phyloP scores from a whole-genome alignment of 2,113 vertebrate genomes.

The Leiothrix lutea region DNA sequence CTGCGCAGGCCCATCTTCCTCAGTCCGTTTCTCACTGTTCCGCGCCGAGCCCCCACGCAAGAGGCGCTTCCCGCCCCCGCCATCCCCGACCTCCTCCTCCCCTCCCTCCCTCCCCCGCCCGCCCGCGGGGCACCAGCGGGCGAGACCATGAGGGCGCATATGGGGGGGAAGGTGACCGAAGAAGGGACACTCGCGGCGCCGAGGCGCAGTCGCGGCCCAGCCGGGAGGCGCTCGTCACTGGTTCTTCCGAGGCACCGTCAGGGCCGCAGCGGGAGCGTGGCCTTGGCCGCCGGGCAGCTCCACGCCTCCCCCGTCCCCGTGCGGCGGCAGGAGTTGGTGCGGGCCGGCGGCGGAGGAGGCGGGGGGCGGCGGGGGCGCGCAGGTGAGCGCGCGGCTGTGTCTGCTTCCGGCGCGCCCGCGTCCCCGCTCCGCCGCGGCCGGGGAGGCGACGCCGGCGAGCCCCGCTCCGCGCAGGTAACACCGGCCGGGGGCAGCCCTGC shows the following conservation, averaged over 20 bases:
- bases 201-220: not conserved
- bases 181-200: not conserved
- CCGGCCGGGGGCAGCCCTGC: not conserved
- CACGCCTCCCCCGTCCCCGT: too few relatives aligned
- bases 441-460: too few relatives aligned
- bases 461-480: too few relatives aligned
- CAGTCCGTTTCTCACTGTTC: not conserved
- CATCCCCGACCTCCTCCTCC: not conserved
- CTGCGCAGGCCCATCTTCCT: not conserved
- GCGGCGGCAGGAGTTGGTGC: too few relatives aligned
- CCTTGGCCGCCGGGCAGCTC: not conserved
- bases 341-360: too few relatives aligned
- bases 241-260: not conserved
- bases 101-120: not conserved
- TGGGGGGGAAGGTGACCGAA: not conserved
- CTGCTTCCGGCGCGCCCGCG: too few relatives aligned
- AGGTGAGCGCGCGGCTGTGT: too few relatives aligned
- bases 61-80: fast-evolving
- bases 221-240: too few relatives aligned
- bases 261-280: too few relatives aligned
- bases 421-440: too few relatives aligned
- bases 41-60: fast-evolving
- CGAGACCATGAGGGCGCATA: not conserved
- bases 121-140: not conserved
- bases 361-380: too few relatives aligned